Evolutionary conservation across 1,140 invertebrate genomes (phyloP).

Genomic region (Anoplolepis gracilipes): DNA sequence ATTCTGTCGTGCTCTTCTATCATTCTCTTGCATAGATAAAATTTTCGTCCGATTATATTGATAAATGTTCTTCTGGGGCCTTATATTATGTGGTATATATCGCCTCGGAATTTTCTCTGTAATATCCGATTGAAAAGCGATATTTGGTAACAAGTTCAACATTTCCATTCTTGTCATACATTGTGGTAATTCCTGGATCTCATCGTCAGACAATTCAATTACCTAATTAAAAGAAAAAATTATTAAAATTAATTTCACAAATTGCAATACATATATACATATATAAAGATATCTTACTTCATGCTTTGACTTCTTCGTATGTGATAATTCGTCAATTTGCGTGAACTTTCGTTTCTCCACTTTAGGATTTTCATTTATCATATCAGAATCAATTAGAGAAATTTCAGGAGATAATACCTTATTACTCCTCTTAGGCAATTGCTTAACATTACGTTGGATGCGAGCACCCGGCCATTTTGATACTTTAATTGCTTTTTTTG

Average conservation of each 20-base stretch:
- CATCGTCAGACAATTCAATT: conserved; percentile 84
- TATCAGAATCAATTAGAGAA: conserved; percentile 56
- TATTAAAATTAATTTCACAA: conserved; percentile 19
- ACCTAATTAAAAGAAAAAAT: conserved; percentile 72
- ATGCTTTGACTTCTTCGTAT: conserved; percentile 76
- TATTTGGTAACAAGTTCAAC: conserved; percentile 81
- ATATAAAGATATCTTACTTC: conserved; percentile 75
- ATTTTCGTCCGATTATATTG: conserved; percentile 74
- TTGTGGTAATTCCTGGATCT: conserved; percentile 80
- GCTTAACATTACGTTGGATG: conserved; percentile 83
- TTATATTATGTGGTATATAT: conserved; percentile 80
- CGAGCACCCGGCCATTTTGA: conserved; percentile 79
- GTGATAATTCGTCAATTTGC: conserved; percentile 13
- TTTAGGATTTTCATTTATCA: conserved; percentile 29
- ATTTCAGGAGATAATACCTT: conserved; percentile 63
- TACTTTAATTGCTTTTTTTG: conserved; percentile 7
- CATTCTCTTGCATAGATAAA: conserved; percentile 49
- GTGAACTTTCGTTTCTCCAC: conserved; percentile 65
- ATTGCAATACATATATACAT: conserved; percentile 22
- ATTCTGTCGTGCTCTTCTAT: conserved; percentile 41
- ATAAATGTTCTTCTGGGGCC: conserved; percentile 77
- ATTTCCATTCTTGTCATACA: conserved; percentile 80
- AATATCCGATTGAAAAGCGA: conserved; percentile 72
- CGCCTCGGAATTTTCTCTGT: conserved; percentile 71
- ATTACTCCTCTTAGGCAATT: conserved; percentile 80